phyloP scores from a whole-genome alignment of 2,888 invertebrate species.

The Volucella zonaria region DNA sequence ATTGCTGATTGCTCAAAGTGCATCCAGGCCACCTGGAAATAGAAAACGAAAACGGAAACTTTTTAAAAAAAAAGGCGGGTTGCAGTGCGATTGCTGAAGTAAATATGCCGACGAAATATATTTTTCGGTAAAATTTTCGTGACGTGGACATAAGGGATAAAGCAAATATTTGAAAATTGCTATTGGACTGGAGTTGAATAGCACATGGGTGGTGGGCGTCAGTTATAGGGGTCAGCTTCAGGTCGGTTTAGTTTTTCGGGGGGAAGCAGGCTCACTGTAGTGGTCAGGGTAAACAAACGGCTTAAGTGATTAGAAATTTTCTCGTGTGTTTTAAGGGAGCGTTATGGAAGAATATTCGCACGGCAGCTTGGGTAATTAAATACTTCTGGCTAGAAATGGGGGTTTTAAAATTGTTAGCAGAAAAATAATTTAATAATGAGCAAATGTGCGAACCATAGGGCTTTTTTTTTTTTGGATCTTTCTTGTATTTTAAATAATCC shows the following conservation, averaged over 20 bases:
- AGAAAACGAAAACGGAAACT: constrained; percentile 63
- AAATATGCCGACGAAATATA: constrained; percentile 4
- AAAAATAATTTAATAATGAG: too few relatives aligned
- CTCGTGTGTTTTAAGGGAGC: not conserved
- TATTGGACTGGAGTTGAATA: not conserved
- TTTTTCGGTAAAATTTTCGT: constrained; percentile 14
- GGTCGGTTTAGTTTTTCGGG: too few relatives aligned
- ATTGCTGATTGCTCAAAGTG: constrained; percentile 97
- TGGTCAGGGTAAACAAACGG: constrained; percentile 49
- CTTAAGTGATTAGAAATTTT: constrained; percentile 69
- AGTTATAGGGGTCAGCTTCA: constrained; percentile 23
- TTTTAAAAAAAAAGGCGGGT: not conserved
- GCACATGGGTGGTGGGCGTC: not conserved
- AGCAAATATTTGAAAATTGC: constrained; percentile 58
- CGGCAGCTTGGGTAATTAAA: too few relatives aligned
- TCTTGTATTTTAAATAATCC: too few relatives aligned
- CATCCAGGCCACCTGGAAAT: constrained; percentile 95
- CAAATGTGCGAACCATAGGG: too few relatives aligned
- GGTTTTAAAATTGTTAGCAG: too few relatives aligned
- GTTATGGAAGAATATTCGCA: too few relatives aligned
- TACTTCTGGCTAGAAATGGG: too few relatives aligned
- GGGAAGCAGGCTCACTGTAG: not conserved
- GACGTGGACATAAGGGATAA: constrained; percentile 25
- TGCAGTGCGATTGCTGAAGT: constrained; percentile 10
- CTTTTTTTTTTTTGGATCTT: too few relatives aligned